Percentiles rank a stretch among this genome's conserved stretches.
Conservation (phyloP, 2,797 vertebrate genomes). For the Heteromormyrus szaboi region DNA sequence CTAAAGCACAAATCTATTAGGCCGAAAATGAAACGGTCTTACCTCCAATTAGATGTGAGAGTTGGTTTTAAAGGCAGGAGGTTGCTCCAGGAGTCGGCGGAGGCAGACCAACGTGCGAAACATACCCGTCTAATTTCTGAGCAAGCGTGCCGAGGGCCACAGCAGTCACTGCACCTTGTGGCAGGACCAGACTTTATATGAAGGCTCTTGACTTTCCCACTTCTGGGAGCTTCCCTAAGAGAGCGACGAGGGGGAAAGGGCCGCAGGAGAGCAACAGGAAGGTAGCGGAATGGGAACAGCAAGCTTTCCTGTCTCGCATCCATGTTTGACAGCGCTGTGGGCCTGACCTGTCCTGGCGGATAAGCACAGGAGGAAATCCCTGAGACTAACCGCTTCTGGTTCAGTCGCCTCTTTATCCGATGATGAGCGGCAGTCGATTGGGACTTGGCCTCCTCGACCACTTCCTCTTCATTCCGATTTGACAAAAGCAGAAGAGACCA, state of each 20-base stretch:
- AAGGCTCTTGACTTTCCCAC: conserved; percentile 33
- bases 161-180: conserved; percentile 26
- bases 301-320: not conserved
- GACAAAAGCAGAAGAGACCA: not conserved
- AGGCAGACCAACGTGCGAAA: conserved; percentile 18
- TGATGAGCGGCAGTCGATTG: conserved; percentile 45
- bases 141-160: not conserved
- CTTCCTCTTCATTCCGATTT: not conserved
- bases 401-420: conserved; percentile 35
- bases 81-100: not conserved
- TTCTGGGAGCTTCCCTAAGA: conserved; percentile 9
- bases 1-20: conserved; percentile 11
- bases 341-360: not conserved
- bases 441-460: conserved; percentile 38
- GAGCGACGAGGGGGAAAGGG: not conserved
- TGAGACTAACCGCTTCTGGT: not conserved
- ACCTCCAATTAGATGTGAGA: conserved; percentile 28
- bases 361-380: not conserved
- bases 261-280: not conserved
- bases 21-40: conserved; percentile 23
- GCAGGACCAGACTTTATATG: conserved; percentile 24
- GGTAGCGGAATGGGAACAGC: not conserved
- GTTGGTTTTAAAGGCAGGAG: conserved; percentile 26
- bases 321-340: not conserved
- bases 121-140: conserved; percentile 30